Conservation (phyloP, 2,113 vertebrate genomes). For the Trematomus loennbergii region DNA sequence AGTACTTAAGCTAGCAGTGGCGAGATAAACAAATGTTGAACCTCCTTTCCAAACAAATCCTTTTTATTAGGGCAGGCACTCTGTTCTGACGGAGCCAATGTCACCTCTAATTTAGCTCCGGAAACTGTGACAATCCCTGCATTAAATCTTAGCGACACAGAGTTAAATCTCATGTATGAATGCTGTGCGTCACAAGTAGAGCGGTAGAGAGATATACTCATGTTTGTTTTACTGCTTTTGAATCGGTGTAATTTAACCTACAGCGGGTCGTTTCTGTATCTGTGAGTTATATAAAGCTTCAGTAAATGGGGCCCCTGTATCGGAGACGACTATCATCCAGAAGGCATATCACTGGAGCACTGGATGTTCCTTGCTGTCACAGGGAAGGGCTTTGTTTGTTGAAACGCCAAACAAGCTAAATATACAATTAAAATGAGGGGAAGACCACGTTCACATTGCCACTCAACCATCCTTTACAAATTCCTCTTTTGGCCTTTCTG, state of each 20-base stretch:
- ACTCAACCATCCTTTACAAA: neutral
- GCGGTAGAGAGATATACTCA: neutral
- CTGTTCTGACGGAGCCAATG: conserved; percentile 13
- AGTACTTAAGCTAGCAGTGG: conserved; percentile 30
- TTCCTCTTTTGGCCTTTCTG: neutral
- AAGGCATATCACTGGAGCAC: conserved; percentile 31
- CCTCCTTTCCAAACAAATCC: conserved; percentile 58
- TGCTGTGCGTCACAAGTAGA: neutral
- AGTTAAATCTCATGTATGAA: neutral
- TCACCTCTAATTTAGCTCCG: conserved; percentile 36
- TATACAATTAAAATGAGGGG: conserved; percentile 57
- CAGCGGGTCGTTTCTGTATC: conserved; percentile 9
- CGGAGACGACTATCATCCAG: conserved; percentile 41
- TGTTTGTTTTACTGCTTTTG: conserved; percentile 19
- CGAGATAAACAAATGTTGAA: conserved; percentile 45
- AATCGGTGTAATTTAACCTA: conserved; percentile 8
- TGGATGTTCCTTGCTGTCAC: conserved; percentile 29
- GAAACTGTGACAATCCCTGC: conserved; percentile 5
- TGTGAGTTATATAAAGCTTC: conserved; percentile 37
- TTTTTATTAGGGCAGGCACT: conserved; percentile 25
- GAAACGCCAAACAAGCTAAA: conserved; percentile 61
- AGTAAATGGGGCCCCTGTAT: conserved; percentile 33
- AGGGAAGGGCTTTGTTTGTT: conserved; percentile 71
- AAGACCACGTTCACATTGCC: conserved; percentile 46
- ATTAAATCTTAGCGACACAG: neutral